These are phyloP conservation scores for Helobdella robusta DNA, from an alignment of 2,888 invertebrate species.

Conservation along the genomic window DNA sequence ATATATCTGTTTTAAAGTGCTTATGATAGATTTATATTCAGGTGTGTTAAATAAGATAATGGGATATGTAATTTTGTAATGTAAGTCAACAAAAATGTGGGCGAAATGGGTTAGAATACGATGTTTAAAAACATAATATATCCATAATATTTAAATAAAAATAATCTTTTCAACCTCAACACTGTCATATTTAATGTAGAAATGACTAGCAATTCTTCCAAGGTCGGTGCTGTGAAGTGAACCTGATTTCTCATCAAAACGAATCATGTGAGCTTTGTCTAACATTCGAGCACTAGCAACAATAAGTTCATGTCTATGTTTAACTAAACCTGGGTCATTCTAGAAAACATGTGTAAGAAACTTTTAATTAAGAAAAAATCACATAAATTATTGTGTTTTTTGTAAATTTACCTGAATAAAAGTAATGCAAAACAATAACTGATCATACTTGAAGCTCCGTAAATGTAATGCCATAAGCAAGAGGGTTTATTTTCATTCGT, in stretches of 20 bases:
- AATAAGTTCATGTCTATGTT: conserved; percentile 68
- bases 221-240: conserved; percentile 58
- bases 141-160: not conserved
- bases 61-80: no score
- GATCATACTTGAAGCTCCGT: conserved; percentile 49
- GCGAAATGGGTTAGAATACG: not conserved
- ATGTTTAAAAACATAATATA: not conserved
- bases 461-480: conserved; percentile 62
- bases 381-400: not conserved
- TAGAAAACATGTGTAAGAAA: conserved; percentile 44
- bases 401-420: no score
- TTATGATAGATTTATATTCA: no score
- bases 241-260: conserved; percentile 74
- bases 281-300: conserved; percentile 69
- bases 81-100: no score
- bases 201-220: conserved; percentile 92
- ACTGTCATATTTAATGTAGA: conserved; percentile 90
- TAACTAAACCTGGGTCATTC: conserved; percentile 70
- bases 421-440: not conserved
- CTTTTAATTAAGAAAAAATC: conserved; percentile 13
- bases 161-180: conserved; percentile 57
- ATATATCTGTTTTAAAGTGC: no score
- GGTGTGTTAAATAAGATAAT: no score
- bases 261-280: conserved; percentile 85
- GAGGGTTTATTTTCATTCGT: conserved; percentile 82